A percentile compares a stretch with the other conserved stretches of the same genome.
phyloP scores from a whole-genome alignment of 2,888 invertebrate genomes.

The Diarsia dahlii region DNA sequence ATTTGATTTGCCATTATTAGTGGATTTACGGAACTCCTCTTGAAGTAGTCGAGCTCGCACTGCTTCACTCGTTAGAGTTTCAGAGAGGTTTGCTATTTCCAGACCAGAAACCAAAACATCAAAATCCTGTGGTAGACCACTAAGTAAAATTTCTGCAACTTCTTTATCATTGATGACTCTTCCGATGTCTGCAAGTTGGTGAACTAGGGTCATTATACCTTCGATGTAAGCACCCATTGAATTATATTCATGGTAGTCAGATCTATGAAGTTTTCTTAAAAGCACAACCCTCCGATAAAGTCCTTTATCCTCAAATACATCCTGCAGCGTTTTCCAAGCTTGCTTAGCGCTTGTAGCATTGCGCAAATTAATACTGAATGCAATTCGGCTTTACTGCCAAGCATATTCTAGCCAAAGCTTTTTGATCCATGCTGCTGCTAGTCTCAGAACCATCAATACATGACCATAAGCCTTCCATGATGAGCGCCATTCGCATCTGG shows the following conservation, averaged over 20 bases:
- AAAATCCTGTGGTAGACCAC: not conserved
- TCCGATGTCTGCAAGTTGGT: conserved; percentile 2
- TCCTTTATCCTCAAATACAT: not conserved
- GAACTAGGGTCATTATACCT: conserved; percentile 1
- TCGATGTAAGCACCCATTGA: conserved; percentile 6
- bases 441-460: not conserved
- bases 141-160: not conserved
- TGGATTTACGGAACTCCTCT: no score
- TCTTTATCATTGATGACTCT: conserved; percentile 1
- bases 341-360: not conserved
- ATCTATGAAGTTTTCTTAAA: not conserved
- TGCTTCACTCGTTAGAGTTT: no score
- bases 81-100: no score
- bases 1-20: no score
- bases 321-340: conserved; percentile 1
- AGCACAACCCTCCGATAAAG: not conserved
- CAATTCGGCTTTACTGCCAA: not conserved
- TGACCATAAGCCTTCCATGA: not conserved
- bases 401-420: not conserved
- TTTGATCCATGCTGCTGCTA: not conserved
- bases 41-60: no score
- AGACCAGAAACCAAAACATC: not conserved
- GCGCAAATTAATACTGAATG: not conserved
- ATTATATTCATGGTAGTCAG: not conserved
- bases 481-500: not conserved